Conservation (phyloP, 2,113 vertebrate genomes). For the Haemorhous mexicanus region DNA sequence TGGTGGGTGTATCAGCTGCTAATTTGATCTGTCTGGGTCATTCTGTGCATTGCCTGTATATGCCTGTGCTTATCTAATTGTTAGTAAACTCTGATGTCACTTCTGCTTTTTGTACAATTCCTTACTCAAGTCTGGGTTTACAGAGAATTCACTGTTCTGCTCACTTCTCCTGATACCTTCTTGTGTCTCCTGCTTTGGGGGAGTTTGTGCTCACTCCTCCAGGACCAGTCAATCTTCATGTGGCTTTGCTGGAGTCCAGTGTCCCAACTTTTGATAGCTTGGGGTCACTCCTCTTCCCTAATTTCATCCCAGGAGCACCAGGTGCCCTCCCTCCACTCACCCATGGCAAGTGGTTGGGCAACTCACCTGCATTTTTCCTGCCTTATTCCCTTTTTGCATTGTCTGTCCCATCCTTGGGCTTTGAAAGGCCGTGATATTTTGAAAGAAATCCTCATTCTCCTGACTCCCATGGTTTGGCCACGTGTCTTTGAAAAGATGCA, state of each 20-base stretch:
- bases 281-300: rapidly evolving
- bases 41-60: neutral
- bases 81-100: neutral
- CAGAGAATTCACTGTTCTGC: rapidly evolving
- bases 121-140: neutral
- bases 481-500: neutral
- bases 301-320: neutral
- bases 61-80: neutral
- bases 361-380: neutral
- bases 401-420: neutral
- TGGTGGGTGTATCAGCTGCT: neutral
- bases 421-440: neutral
- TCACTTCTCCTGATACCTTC: neutral
- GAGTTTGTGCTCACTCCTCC: neutral
- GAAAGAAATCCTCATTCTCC: neutral
- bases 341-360: neutral
- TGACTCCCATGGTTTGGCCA: neutral
- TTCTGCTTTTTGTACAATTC: neutral
- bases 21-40: neutral
- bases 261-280: neutral
- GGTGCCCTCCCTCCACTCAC: neutral
- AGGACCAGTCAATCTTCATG: neutral
- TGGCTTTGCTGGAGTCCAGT: neutral
- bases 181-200: neutral
- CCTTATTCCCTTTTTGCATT: neutral